Conservation (phyloP, 2,888 invertebrate genomes). For the Tenthredo mesomela region DNA sequence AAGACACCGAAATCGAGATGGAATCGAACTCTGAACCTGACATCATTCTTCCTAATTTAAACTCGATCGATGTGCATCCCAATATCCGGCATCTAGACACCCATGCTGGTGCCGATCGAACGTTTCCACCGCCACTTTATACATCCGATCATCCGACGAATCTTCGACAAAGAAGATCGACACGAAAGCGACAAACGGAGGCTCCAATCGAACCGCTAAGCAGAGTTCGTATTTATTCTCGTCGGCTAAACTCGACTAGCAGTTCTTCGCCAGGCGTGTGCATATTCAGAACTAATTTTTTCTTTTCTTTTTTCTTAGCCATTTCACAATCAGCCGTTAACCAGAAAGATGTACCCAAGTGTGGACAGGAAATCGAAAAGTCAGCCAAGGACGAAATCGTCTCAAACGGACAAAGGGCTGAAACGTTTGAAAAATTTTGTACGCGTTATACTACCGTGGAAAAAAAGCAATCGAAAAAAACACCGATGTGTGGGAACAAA, state of each 20-base stretch:
- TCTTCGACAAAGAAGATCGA: neutral
- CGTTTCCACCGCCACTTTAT: slow-evolving; percentile 12
- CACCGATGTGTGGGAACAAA: slow-evolving; percentile 14
- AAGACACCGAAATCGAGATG: neutral
- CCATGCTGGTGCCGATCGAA: neutral
- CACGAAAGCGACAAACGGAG: neutral
- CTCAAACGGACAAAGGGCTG: slow-evolving; percentile 32
- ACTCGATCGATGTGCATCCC: neutral
- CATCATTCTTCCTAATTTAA: slow-evolving; percentile 34
- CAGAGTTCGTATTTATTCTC: neutral
- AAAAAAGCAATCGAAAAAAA: neutral
- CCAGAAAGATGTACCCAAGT: neutral
- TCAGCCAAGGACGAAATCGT: neutral
- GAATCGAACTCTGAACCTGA: slow-evolving; percentile 1
- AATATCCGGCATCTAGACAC: neutral
- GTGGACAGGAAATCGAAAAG: neutral
- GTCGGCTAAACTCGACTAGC: neutral
- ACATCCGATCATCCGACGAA: neutral
- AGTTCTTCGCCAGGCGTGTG: neutral
- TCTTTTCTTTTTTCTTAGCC: neutral
- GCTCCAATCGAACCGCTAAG: slow-evolving; percentile 33
- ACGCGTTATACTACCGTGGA: slow-evolving; percentile 8
- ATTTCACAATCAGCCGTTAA: neutral
- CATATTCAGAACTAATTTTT: neutral
- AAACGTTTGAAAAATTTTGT: slow-evolving; percentile 7